phyloP scores from a whole-genome alignment of 1,140 invertebrate genomes.

The Zaprionus gabonicus region DNA sequence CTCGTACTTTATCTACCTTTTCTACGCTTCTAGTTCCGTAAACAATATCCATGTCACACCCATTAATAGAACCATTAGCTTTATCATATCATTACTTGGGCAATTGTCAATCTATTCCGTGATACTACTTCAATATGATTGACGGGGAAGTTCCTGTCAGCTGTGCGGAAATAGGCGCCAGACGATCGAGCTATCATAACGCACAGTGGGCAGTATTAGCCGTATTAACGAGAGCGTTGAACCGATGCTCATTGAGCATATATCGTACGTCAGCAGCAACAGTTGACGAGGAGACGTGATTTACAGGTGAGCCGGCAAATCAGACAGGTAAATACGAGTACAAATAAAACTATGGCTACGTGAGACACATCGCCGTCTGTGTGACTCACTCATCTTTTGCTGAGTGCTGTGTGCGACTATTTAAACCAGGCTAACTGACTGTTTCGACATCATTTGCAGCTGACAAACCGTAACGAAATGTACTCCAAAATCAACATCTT shows the following conservation, averaged over 20 bases:
- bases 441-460: constrained; percentile 48
- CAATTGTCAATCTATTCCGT: constrained; percentile 13
- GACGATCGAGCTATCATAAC: constrained; percentile 19
- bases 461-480: constrained; percentile 55
- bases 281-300: constrained; percentile 57
- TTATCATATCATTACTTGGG: neutral
- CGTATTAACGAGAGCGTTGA: constrained; percentile 59
- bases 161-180: constrained; percentile 49
- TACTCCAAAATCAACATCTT: constrained; percentile 45
- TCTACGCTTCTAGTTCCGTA: neutral
- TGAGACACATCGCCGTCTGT: neutral
- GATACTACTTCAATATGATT: constrained; percentile 20
- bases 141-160: constrained; percentile 11
- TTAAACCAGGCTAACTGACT: constrained; percentile 52
- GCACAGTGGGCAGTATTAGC: constrained; percentile 23
- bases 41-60: neutral
- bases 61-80: neutral
- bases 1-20: neutral
- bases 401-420: constrained; percentile 34
- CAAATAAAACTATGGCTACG: constrained; percentile 40
- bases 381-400: constrained; percentile 24
- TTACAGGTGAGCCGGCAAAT: constrained; percentile 62
- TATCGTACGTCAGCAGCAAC: constrained; percentile 34
- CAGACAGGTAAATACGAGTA: constrained; percentile 70
- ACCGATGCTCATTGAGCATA: constrained; percentile 56